Evolutionary conservation across 2,113 vertebrate genomes (phyloP), one percentile per base, ranked within the genome.

Genomic region (Laticauda colubrina): DNA sequence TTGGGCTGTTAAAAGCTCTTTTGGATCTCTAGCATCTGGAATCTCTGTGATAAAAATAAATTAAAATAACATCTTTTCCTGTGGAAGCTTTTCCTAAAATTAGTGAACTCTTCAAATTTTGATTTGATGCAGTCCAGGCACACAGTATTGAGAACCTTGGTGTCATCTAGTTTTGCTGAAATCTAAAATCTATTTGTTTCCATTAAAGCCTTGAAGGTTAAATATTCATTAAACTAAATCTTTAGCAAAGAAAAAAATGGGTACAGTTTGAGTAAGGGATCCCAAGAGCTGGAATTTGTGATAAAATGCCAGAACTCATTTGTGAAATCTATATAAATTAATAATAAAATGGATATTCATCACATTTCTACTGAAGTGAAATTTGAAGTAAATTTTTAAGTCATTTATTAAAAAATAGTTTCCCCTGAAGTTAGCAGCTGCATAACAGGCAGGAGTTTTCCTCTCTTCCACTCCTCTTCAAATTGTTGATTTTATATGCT

Each of bases 21-120:
- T 96, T 90, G 85, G 59, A 69, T 95, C 96, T 90, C 39, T 2
- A 94, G 56, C 61, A 93, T 43, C 55, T 95, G 86, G 94, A 86
- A 90, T 93, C 90, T 88, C n/a, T 90, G 45, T 93, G 34, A 90
- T 51, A 85, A 69, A 51, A 53, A 51, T 34, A 85, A 94, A 43
- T 57, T 91, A 59, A 75, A 94, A 23, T 69, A 3, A 0, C 69
- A 57, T 86, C 29, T 87, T 95, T 91, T 93, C 57, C 45, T 96
- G 93, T 90, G 53, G 94, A 94, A 75, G 0, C 3, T 93, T n/a
- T 61, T 29, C 34, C 93, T 93, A 20, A 94, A 93, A 39, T 91
- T 69, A 55, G 85, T 64, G 51, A 48, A 85, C 85, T 87, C 92
- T 90, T 93, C 75, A 95, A 91, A 88, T 95, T 23, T 90, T 59